Base-by-base conservation (phyloP, 2,113 vertebrate species). In the Nothoprocta perdicaria region DNA sequence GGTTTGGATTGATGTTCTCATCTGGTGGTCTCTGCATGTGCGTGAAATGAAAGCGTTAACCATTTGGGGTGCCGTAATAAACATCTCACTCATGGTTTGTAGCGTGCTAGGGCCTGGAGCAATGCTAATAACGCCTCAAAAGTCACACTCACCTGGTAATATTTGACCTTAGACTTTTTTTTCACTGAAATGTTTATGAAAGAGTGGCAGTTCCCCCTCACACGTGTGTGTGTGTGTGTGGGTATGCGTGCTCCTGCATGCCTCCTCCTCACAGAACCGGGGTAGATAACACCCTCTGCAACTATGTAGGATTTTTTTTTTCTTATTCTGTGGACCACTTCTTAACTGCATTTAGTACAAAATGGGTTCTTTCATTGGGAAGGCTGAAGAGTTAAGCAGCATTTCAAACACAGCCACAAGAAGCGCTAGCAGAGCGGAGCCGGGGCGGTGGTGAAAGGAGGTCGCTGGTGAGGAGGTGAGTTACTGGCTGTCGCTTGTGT, bases 171-270 rank as follows among this genome's bases (percentile, higher is more conserved):
- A 17, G 23, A 58, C 7, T 22, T 53, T 67, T 48, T 79, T 29
- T 62, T 84, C 1, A 1, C 23, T 69, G 81, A 41, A 92, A 46
- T 71, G 58, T 0, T 35, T 45, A 17, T 29, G 40, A 41, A 15
- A 18, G 67, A 35, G 40, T 38, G 2, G 26, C 24, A 14, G 13
- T 62, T 24, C 60, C 58, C n/a, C 67, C 35, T 50, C 50, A 22
- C 0, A 0, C 24, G 29, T 4, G 0, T 48, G n/a, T 27, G 40
- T 29, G 40, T 69, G 75, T 43, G 43, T 21, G 6, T 38, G 35
- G 7, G 6, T 38, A 38, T 38, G 35, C 8, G 21, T 13, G 23
- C 31, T 43, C 13, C 45, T 65, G 62, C n/a, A 33, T 16, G 8
- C 3, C 2, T 5, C 14, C 16, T 10, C 33, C 33, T 14, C 63